Evolutionary conservation across 2,113 vertebrate species (phyloP).

Genomic region (Tonatia bakeri): DNA sequence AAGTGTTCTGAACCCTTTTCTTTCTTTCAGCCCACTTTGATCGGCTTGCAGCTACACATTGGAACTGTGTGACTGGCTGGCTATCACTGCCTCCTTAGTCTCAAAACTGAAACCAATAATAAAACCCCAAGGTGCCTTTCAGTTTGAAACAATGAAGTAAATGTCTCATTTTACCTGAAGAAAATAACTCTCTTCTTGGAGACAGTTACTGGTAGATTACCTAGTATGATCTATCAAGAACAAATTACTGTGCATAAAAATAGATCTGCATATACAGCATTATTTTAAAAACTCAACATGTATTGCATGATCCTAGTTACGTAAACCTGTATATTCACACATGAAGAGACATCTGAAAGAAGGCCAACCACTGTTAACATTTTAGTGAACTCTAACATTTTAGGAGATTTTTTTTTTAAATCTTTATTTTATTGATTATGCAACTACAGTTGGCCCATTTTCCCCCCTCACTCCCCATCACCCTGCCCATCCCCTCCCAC

Average conservation of each 20-base stretch:
- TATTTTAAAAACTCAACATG: background rate
- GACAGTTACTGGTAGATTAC: background rate
- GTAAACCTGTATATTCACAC: background rate
- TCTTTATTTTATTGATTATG: too few species aligned
- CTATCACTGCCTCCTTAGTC: background rate
- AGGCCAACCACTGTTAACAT: background rate
- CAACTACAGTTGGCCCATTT: too few species aligned
- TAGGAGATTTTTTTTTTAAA: background rate
- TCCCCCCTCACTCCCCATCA: too few species aligned
- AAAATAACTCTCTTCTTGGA: background rate
- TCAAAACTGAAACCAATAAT: slow-evolving; percentile 31
- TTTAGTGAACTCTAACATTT: background rate
- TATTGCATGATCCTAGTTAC: background rate
- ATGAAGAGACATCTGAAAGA: background rate
- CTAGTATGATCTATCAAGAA: background rate
- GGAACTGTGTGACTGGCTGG: background rate
- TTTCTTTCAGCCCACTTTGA: background rate
- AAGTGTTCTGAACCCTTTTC: background rate
- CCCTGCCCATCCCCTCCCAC: too few species aligned
- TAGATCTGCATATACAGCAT: background rate
- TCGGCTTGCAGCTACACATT: background rate
- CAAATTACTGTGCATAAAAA: slow-evolving; percentile 7
- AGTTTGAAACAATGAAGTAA: slow-evolving; percentile 3
- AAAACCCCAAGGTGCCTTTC: background rate
- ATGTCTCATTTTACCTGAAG: background rate